Conservation (phyloP, 1,140 invertebrate genomes). For the Manduca sexta region DNA sequence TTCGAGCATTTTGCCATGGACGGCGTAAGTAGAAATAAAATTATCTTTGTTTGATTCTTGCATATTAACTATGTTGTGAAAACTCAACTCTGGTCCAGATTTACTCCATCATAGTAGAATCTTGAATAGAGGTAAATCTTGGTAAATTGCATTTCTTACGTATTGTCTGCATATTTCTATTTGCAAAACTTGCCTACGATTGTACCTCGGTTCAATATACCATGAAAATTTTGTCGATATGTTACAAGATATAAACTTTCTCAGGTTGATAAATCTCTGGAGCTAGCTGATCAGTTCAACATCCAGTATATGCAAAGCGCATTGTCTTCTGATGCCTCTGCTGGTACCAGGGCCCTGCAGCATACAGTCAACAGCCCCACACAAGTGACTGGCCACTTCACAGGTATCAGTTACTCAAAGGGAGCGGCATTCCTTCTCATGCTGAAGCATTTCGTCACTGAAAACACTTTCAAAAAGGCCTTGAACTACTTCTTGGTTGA, state of each 20-base stretch:
- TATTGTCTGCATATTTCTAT: too few relatives aligned
- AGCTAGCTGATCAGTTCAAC: conserved; percentile 53
- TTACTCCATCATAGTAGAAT: too few relatives aligned
- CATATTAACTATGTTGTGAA: background rate
- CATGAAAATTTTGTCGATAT: too few relatives aligned
- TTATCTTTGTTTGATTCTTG: too few relatives aligned
- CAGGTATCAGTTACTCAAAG: conserved; percentile 77
- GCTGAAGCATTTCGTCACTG: conserved; percentile 80
- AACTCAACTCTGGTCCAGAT: background rate
- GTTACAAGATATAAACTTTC: background rate
- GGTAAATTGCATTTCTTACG: too few relatives aligned
- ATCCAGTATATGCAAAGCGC: conserved; percentile 55
- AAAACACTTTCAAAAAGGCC: conserved; percentile 76
- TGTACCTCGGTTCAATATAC: too few relatives aligned
- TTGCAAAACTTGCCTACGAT: too few relatives aligned
- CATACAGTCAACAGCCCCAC: conserved; percentile 68
- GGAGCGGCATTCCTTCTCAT: conserved; percentile 82
- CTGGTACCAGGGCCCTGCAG: conserved; percentile 41
- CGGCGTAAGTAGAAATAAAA: conserved; percentile 72
- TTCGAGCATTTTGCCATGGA: conserved; percentile 81
- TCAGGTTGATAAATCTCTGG: conserved; percentile 40
- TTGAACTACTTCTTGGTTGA: conserved; percentile 73
- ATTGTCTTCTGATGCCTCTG: conserved; percentile 38
- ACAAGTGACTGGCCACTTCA: conserved; percentile 75
- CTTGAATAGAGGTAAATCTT: too few relatives aligned